Conservation (phyloP, 2,797 vertebrate genomes). For the Cheirogaleus major region DNA sequence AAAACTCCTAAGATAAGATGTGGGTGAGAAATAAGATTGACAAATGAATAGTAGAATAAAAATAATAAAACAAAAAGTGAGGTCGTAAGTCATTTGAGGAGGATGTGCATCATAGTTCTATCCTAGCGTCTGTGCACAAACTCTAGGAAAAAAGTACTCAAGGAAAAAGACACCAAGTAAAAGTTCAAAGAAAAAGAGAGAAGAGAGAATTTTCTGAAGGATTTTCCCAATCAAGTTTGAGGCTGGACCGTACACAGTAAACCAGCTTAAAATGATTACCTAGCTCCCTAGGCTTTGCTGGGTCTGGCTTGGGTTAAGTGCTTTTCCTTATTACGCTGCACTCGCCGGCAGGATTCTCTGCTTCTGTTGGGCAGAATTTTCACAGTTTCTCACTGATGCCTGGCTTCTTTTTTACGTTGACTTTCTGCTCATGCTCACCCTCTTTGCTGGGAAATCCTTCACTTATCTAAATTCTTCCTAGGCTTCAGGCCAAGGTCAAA, state of each 20-base stretch:
- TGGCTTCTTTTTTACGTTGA: not conserved
- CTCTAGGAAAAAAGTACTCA: not conserved
- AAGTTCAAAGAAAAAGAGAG: not conserved
- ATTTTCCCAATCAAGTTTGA: not conserved
- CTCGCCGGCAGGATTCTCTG: not conserved
- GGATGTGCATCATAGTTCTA: not conserved
- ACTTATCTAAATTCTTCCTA: not conserved
- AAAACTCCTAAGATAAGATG: not conserved
- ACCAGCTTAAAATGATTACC: not conserved
- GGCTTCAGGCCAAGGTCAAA: not conserved
- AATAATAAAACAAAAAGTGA: rapidly evolving
- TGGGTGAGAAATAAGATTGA: not conserved
- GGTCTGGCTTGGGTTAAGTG: not conserved
- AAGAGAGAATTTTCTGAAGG: not conserved
- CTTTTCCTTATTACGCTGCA: not conserved
- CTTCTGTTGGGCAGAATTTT: not conserved
- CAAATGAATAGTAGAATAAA: not conserved
- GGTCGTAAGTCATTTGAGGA: not conserved
- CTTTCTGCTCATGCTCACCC: not conserved
- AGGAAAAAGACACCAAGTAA: not conserved
- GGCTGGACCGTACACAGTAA: not conserved
- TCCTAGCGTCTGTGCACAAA: not conserved
- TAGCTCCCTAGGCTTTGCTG: not conserved
- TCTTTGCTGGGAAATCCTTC: not conserved
- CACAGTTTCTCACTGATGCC: not conserved